A percentile compares a stretch with the other conserved stretches of the same genome.
Evolutionary conservation across 2,113 vertebrate species (phyloP).

Genomic region (Aplodontia rufa): DNA sequence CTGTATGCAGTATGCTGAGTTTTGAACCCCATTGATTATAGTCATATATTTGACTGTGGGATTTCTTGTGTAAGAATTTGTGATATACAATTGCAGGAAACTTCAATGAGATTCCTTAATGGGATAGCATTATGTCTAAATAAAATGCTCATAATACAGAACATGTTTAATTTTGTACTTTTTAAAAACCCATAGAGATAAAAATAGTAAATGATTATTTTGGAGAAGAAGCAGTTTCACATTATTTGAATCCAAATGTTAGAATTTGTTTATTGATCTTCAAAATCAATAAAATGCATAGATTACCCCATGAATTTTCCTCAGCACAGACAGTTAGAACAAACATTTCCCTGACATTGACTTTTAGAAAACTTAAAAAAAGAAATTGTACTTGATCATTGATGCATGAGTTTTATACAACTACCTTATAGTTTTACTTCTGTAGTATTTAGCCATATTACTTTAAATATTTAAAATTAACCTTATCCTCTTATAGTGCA

Average conservation of each 20-base stretch:
- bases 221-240: background rate
- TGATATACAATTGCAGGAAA: background rate
- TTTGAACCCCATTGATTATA: slow-evolving; percentile 14
- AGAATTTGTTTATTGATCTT: background rate
- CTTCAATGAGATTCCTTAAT: slow-evolving; percentile 6
- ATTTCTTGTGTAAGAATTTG: background rate
- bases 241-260: slow-evolving; percentile 14
- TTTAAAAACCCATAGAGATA: background rate
- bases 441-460: slow-evolving; percentile 1
- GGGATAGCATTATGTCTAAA: slow-evolving; percentile 7
- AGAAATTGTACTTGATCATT: background rate
- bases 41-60: background rate
- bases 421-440: background rate
- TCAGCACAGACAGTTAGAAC: background rate
- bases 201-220: slow-evolving; percentile 15
- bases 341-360: background rate
- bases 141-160: slow-evolving; percentile 13
- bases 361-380: slow-evolving; percentile 51
- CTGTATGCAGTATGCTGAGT: background rate
- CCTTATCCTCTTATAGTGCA: background rate
- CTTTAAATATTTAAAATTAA: slow-evolving; percentile 65
- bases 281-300: background rate
- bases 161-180: background rate
- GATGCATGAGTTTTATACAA: background rate
- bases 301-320: background rate